A percentile compares a stretch with the other conserved stretches of the same genome.
Evolutionary conservation across 2,888 invertebrate species (phyloP).

Genomic region (Pandemis cinnamomeana): DNA sequence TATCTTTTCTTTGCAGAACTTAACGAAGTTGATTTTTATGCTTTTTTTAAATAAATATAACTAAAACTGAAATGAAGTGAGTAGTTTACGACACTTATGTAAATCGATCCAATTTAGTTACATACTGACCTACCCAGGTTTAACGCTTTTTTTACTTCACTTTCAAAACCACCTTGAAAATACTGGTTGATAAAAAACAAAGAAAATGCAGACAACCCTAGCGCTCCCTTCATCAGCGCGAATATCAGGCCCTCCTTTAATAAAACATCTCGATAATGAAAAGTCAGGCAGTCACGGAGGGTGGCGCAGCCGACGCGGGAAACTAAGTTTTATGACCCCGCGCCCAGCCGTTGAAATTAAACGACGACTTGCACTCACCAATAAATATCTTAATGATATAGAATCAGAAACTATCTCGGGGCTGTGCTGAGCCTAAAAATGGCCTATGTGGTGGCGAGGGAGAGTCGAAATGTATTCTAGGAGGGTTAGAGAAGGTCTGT

Average conservation of each 20-base stretch:
- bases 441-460: constrained; percentile 55
- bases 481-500: constrained; percentile 53
- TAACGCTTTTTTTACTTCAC: background rate
- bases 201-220: constrained; percentile 66
- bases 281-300: constrained; percentile 83
- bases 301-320: constrained; percentile 67
- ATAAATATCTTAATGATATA: constrained; percentile 84
- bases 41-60: no score
- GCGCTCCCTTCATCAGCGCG: constrained; percentile 61
- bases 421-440: constrained; percentile 52
- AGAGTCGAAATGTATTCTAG: constrained; percentile 58
- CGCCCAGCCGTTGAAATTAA: constrained; percentile 67
- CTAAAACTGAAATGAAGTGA: no score
- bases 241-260: constrained; percentile 77
- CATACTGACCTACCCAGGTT: no score
- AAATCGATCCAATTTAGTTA: no score
- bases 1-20: no score
- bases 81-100: no score
- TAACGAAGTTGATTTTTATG: no score
- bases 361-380: constrained; percentile 63
- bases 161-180: background rate
- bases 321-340: constrained; percentile 65
- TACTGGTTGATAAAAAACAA: background rate
- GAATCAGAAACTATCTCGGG: constrained; percentile 82
- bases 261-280: constrained; percentile 85